phyloP scores from a whole-genome alignment of 1,140 invertebrate species.

The Stegodyphus dumicola region DNA sequence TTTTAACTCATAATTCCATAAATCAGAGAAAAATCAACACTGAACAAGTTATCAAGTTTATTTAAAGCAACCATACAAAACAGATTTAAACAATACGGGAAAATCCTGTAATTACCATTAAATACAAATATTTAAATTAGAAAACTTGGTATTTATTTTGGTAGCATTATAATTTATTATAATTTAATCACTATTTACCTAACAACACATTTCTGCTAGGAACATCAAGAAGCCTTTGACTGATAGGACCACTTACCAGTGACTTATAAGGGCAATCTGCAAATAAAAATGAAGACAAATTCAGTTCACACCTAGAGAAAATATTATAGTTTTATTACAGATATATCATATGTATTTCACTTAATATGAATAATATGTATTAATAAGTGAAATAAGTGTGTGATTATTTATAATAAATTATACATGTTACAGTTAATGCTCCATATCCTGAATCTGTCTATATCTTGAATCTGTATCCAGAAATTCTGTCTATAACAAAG shows the following conservation, averaged over 20 bases:
- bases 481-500: not conserved
- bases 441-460: not conserved
- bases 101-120: too few relatives aligned
- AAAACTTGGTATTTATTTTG: too few relatives aligned
- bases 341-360: conserved; percentile 59
- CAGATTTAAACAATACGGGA: too few relatives aligned
- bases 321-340: conserved; percentile 63
- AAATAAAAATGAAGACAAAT: conserved; percentile 64
- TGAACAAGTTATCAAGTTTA: too few relatives aligned
- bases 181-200: conserved; percentile 62
- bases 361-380: not conserved
- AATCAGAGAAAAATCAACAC: not conserved
- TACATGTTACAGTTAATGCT: not conserved
- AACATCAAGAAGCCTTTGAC: conserved; percentile 76
- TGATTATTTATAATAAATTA: not conserved
- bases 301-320: conserved; percentile 68
- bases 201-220: conserved; percentile 78
- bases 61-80: too few relatives aligned
- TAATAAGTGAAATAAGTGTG: not conserved
- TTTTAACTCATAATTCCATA: not conserved
- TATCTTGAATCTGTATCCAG: not conserved
- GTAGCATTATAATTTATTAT: not conserved
- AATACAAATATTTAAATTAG: too few relatives aligned
- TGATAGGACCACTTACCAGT: conserved; percentile 76
- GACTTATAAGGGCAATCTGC: conserved; percentile 79